Base-by-base conservation (phyloP, 2,888 invertebrate genomes). In the Omphaloscelis lunosa region DNA sequence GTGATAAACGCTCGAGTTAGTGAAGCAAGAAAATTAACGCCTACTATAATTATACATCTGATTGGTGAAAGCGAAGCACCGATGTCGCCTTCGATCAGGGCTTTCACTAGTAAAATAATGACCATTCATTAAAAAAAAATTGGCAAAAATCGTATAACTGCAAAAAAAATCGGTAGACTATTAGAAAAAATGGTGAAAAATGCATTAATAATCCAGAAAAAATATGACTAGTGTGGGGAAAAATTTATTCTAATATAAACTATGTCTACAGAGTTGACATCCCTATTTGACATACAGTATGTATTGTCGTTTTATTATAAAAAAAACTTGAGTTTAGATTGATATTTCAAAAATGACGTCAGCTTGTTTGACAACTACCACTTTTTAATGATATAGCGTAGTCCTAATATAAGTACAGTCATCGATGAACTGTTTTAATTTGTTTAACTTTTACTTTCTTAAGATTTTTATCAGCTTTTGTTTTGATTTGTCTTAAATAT, bases 41-140 rank as follows among this genome's bases (percentile, higher is more conserved):
- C 92, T 88, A 90, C 91, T 84, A 86, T 92, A 92, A 92, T 93
- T 90, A 90, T 88, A 89, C 86, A 81, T 88, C 89, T 93, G 93
- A 93, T 89, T 86, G 87, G 95, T 92, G 94, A 95, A 95, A 95
- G 95, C 92, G 89, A 90, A 90, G 84, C 87, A 77, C 61, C 62
- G 76, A 72, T 89, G 88, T 86, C 85, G 69, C 72, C 34, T 80
- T 48, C 17, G 8, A 59, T 71, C 77, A 87, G 88, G 88, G 86
- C 48, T 86, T 73, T 45, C 86, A 58, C 51, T 20, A 51, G n/a
- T 8, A 41, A 56, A n/a, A 65, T n/a, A 61, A 23, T 45, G 2
- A 39, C 11, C 0, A 61, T 7, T 1, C 2, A n/a, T 41, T 7
- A 27, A 34, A 56, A 34, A 45, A 41, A 29, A 1, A 27, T 2